A percentile compares a stretch with the other conserved stretches of the same genome.
Evolutionary conservation across 2,888 invertebrate species (phyloP).

Genomic region (Heliconius erato): DNA sequence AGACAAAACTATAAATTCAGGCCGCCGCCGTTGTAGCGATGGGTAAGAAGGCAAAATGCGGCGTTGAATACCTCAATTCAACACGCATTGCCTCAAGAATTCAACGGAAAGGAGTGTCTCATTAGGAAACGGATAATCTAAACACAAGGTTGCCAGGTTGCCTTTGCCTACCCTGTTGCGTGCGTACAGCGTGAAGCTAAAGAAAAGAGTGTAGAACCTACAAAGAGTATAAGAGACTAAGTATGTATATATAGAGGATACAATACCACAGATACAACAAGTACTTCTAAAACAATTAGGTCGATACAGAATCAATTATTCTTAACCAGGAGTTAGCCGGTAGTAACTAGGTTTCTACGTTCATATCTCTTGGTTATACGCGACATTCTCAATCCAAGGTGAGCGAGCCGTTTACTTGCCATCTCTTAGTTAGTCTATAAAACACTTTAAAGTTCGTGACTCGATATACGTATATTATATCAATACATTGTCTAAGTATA

Average conservation of each 20-base stretch:
- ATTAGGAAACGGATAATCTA: too few species aligned
- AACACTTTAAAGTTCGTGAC: slow-evolving; percentile 75
- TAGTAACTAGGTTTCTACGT: slow-evolving; percentile 40
- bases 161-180: too few species aligned
- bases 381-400: slow-evolving; percentile 73
- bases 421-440: slow-evolving; percentile 63
- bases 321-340: slow-evolving; percentile 23
- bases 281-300: slow-evolving; percentile 17
- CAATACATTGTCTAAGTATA: slow-evolving; percentile 62
- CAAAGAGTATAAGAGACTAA: background rate
- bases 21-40: too few species aligned
- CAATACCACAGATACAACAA: background rate
- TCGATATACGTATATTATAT: slow-evolving; percentile 58
- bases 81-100: too few species aligned
- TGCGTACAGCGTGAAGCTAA: too few species aligned
- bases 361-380: slow-evolving; percentile 54
- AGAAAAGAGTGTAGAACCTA: too few species aligned
- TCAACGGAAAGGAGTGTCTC: too few species aligned
- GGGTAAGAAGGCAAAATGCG: too few species aligned
- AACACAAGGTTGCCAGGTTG: too few species aligned
- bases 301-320: slow-evolving; percentile 27
- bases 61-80: too few species aligned
- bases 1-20: too few species aligned
- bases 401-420: slow-evolving; percentile 68
- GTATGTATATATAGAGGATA: background rate